phyloP scores from a whole-genome alignment of 2,113 vertebrate species.

The Solea solea region DNA sequence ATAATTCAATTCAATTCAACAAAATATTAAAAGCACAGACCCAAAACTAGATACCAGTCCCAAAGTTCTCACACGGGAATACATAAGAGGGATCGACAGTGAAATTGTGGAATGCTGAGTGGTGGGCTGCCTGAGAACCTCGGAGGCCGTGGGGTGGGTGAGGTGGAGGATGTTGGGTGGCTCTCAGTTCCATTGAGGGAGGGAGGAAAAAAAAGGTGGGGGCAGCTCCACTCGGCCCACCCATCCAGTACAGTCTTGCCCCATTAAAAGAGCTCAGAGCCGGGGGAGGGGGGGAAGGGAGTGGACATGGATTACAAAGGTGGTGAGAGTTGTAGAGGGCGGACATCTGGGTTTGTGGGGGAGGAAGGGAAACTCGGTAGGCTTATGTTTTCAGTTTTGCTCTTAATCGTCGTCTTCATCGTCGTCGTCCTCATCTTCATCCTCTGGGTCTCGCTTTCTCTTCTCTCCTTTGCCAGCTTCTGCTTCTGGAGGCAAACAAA shows the following conservation, averaged over 20 bases:
- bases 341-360: slow-evolving; percentile 67
- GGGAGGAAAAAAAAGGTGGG: slow-evolving; percentile 8
- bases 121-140: slow-evolving; percentile 84
- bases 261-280: slow-evolving; percentile 77
- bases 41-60: slow-evolving; percentile 86
- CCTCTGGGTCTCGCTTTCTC: slow-evolving; percentile 90
- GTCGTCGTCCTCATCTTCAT: slow-evolving; percentile 89
- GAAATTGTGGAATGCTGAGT: slow-evolving; percentile 89
- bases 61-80: slow-evolving; percentile 84
- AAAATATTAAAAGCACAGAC: slow-evolving; percentile 90
- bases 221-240: slow-evolving; percentile 83
- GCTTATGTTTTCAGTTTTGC: slow-evolving; percentile 64
- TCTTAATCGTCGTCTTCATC: slow-evolving; percentile 83
- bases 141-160: slow-evolving; percentile 65
- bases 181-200: slow-evolving; percentile 69
- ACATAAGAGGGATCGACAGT: slow-evolving; percentile 84
- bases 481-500: slow-evolving; percentile 70
- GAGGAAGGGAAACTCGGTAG: slow-evolving; percentile 66
- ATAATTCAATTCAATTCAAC: slow-evolving; percentile 79
- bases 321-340: slow-evolving; percentile 61
- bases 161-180: slow-evolving; percentile 73
- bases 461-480: slow-evolving; percentile 88
- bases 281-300: slow-evolving; percentile 22
- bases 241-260: slow-evolving; percentile 87
- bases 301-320: slow-evolving; percentile 61